These are phyloP conservation scores for Seira sanloemensis DNA, from an alignment of 2,888 invertebrate species.

Conservation along the genomic window DNA sequence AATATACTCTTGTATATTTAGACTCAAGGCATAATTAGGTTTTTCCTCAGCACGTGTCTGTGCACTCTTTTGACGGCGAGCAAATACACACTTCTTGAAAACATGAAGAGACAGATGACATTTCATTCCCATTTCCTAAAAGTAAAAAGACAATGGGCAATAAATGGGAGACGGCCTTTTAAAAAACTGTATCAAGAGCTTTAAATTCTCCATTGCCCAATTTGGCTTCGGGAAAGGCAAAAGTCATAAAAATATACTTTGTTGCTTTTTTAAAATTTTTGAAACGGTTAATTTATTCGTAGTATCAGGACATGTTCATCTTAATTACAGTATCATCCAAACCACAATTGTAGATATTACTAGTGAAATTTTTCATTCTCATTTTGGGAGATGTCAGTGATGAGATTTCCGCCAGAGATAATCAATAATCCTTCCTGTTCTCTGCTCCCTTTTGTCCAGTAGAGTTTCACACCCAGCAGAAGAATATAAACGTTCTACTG, in stretches of 20 bases:
- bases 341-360: background rate
- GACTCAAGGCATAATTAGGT: background rate
- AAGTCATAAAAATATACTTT: background rate
- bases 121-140: background rate
- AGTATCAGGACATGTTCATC: background rate
- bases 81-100: background rate
- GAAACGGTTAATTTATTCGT: constrained; percentile 42
- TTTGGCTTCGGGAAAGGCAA: background rate
- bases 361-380: background rate
- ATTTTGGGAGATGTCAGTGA: constrained; percentile 3
- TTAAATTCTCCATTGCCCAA: constrained; percentile 20
- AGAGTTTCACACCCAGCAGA: background rate
- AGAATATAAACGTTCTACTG: background rate
- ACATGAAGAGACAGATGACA: background rate
- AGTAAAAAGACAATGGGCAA: constrained; percentile 33
- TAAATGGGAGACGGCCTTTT: constrained; percentile 17
- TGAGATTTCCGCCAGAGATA: constrained; percentile 33
- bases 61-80: background rate
- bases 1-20: no score
- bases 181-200: constrained; percentile 20
- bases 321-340: constrained; percentile 7
- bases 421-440: constrained; percentile 15
- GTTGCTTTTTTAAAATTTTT: constrained; percentile 2
- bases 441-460: constrained; percentile 22
- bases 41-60: background rate